A percentile compares a stretch with the other conserved stretches of the same genome.
These are phyloP conservation scores for Brachionus sp. DNA, from an alignment of 1,140 invertebrate genomes.

Conservation along the genomic window DNA sequence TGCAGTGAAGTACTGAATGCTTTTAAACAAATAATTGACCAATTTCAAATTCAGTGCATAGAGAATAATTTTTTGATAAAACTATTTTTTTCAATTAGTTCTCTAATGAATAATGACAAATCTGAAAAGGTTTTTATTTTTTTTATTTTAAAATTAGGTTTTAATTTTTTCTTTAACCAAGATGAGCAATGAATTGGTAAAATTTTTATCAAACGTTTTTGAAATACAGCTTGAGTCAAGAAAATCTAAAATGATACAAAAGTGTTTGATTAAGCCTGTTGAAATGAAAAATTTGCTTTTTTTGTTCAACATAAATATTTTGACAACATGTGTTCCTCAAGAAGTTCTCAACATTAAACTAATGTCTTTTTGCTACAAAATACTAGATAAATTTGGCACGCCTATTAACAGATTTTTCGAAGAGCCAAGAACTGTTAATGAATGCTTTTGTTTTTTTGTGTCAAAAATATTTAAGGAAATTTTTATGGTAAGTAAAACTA, in stretches of 20 bases:
- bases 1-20: not conserved
- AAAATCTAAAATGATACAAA: not conserved
- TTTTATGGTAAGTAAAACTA: not conserved
- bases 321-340: not conserved
- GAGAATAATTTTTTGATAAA: conserved; percentile 19
- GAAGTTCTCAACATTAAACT: not conserved
- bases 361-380: not conserved
- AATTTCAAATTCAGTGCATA: not conserved
- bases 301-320: conserved; percentile 4
- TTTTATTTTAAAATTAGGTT: not conserved
- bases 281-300: not conserved
- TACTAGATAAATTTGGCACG: not conserved
- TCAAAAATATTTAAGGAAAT: not conserved
- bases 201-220: not conserved
- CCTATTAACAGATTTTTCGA: not conserved
- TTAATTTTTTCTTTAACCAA: not conserved
- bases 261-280: not conserved
- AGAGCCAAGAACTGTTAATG: not conserved
- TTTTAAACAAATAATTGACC: not conserved
- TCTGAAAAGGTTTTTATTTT: not conserved
- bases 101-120: not conserved
- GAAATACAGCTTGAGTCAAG: not conserved
- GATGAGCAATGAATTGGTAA: not conserved
- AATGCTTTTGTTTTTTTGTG: not conserved
- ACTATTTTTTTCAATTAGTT: not conserved